phyloP scores from a whole-genome alignment of 1,140 invertebrate species.

The Ceratitis capitata region DNA sequence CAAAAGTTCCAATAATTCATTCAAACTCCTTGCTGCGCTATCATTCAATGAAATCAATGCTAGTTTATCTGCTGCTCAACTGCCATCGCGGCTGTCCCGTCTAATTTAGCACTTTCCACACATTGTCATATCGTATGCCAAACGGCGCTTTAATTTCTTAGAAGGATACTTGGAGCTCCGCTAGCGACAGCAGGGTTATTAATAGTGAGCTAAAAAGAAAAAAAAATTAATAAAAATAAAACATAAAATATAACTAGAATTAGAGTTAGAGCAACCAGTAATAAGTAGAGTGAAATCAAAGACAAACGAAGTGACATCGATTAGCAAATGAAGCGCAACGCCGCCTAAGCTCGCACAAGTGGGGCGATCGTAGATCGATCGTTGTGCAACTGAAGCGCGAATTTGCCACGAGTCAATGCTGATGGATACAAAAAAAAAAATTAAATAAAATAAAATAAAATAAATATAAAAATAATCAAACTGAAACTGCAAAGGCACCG shows the following conservation, averaged over 20 bases:
- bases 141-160: not conserved
- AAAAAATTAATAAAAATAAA: not conserved
- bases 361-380: not conserved
- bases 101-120: not conserved
- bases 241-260: not conserved
- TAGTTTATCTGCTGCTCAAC: not conserved
- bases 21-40: not conserved
- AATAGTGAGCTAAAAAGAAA: not conserved
- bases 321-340: conserved; percentile 34
- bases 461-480: not conserved
- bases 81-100: not conserved
- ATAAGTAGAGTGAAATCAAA: too few species aligned
- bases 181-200: not conserved
- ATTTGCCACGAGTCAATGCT: conserved; percentile 38
- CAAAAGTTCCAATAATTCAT: not conserved
- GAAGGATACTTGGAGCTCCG: not conserved
- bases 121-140: not conserved
- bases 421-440: too few species aligned
- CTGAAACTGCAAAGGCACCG: not conserved
- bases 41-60: conserved; percentile 33
- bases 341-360: not conserved
- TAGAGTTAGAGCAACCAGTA: not conserved
- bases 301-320: conserved; percentile 23
- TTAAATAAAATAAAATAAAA: not conserved
- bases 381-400: conserved; percentile 13